Conservation (phyloP, 2,888 invertebrate species). For the Cordilura impudica region DNA sequence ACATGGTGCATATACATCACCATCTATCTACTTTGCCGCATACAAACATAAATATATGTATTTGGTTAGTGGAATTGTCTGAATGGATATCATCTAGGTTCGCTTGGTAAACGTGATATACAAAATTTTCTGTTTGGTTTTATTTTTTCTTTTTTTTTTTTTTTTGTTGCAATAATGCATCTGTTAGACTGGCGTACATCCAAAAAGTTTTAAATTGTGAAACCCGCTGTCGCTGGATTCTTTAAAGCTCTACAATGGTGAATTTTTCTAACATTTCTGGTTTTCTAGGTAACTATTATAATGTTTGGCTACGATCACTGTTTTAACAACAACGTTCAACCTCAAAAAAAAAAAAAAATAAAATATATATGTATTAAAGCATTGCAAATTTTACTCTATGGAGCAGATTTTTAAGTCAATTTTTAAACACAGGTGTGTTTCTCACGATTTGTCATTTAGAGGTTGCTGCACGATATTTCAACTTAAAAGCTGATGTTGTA, state of each 20-base stretch:
- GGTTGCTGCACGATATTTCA: slow-evolving; percentile 52
- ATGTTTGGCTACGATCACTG: slow-evolving; percentile 33
- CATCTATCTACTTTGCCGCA: slow-evolving; percentile 1
- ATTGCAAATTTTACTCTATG: slow-evolving; percentile 9
- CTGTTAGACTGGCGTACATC: slow-evolving; percentile 53
- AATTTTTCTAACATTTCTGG: slow-evolving; percentile 23
- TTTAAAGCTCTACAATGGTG: slow-evolving; percentile 21
- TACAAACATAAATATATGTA: not conserved
- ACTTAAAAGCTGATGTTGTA: not conserved
- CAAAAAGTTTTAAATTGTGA: slow-evolving; percentile 37
- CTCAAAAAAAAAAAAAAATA: not conserved
- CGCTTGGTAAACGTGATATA: slow-evolving; percentile 55
- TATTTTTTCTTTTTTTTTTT: too few relatives aligned
- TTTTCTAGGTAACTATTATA: slow-evolving; percentile 45
- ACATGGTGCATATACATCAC: not conserved
- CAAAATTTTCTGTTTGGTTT: slow-evolving; percentile 16
- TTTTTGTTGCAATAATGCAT: slow-evolving; percentile 45
- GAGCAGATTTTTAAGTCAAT: slow-evolving; percentile 24
- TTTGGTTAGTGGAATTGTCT: slow-evolving; percentile 27
- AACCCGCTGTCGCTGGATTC: slow-evolving; percentile 35
- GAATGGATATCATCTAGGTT: slow-evolving; percentile 41
- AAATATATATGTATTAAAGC: slow-evolving; percentile 17
- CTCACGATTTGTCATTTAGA: slow-evolving; percentile 66
- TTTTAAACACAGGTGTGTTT: slow-evolving; percentile 64
- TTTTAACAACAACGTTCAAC: slow-evolving; percentile 23